phyloP scores from a whole-genome alignment of 2,888 invertebrate genomes.

The Tetrapedia diversipes region DNA sequence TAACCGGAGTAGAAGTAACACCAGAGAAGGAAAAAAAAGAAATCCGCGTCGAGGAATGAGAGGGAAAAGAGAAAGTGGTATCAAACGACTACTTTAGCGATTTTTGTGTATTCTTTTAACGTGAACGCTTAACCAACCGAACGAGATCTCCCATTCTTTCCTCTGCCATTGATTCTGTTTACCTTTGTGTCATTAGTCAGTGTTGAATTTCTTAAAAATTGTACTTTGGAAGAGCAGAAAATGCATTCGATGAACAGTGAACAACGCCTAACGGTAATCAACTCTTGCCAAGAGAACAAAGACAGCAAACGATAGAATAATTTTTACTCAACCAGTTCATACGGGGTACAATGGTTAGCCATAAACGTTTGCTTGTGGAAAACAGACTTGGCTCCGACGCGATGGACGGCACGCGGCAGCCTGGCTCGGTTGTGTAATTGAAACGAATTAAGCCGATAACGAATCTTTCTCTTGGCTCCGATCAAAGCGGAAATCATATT shows the following conservation, averaged over 20 bases:
- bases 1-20: slow-evolving; percentile 37
- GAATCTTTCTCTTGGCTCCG: slow-evolving; percentile 23
- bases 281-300: no score
- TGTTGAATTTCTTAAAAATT: no score
- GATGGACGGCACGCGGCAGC: background rate
- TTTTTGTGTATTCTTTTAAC: slow-evolving; percentile 9
- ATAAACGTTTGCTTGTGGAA: background rate
- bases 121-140: no score
- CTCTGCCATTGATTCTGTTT: no score
- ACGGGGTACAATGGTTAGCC: background rate
- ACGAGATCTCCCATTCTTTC: no score
- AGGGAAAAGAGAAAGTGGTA: background rate
- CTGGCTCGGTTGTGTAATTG: slow-evolving; percentile 10
- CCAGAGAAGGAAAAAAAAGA: slow-evolving; percentile 49
- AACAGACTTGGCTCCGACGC: background rate
- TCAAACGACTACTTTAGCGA: slow-evolving; percentile 19
- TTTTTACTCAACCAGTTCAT: background rate
- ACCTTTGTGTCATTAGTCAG: no score
- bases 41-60: background rate
- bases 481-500: slow-evolving; percentile 47
- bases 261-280: no score
- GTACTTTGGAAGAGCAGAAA: no score
- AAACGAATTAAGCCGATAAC: slow-evolving; percentile 45
- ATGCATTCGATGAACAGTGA: no score
- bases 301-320: no score